These are phyloP conservation scores for Uria lomvia DNA, from an alignment of 2,113 vertebrate species.

Conservation along the genomic window DNA sequence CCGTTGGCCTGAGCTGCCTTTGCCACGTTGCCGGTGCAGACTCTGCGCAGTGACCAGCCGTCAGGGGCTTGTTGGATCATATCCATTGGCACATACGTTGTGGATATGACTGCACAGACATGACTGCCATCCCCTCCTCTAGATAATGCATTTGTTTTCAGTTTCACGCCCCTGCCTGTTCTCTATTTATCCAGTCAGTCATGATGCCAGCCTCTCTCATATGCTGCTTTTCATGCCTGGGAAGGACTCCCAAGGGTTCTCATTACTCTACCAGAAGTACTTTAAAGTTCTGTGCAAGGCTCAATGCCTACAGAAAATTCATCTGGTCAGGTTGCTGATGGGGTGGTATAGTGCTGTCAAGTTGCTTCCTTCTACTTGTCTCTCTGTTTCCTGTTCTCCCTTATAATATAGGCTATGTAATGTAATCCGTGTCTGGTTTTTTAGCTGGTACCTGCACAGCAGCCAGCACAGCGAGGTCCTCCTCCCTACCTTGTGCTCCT, in stretches of 20 bases:
- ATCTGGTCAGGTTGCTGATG: background rate
- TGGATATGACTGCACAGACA: background rate
- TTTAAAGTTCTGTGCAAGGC: background rate
- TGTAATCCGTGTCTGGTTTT: fast-evolving
- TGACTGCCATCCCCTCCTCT: background rate
- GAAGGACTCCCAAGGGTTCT: background rate
- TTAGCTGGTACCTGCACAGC: background rate
- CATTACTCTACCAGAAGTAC: background rate
- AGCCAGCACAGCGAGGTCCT: background rate
- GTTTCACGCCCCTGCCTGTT: background rate
- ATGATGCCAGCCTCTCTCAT: background rate
- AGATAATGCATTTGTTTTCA: background rate
- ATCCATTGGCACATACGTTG: fast-evolving
- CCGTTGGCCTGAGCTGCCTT: background rate
- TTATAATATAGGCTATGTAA: background rate
- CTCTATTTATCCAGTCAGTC: background rate
- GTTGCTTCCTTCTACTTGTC: background rate
- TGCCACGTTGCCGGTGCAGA: background rate
- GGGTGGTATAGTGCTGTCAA: background rate
- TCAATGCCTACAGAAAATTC: background rate
- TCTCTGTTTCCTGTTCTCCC: background rate
- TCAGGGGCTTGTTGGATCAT: background rate
- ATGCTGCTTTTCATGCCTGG: background rate
- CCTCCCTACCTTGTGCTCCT: background rate
- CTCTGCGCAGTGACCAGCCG: background rate